These are phyloP conservation scores for Cataglyphis cursor DNA, from an alignment of 2,888 invertebrate genomes.

Conservation along the genomic window DNA sequence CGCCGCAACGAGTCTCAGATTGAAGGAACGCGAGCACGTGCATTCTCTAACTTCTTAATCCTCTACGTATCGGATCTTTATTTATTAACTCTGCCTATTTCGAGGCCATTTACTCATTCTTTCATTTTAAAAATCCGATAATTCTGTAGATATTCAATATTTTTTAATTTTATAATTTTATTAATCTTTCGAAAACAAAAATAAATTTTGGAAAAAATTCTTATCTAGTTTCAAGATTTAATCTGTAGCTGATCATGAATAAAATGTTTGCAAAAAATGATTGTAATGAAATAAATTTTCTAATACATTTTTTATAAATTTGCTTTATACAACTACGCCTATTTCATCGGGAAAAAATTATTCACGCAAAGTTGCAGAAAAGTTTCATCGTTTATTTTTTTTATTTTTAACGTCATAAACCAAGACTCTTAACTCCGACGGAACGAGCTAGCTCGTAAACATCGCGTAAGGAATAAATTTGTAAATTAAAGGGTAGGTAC, in stretches of 20 bases:
- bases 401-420: conserved; percentile 9
- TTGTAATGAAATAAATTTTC: not conserved
- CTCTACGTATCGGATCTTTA: conserved; percentile 4
- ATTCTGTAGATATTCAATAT: not conserved
- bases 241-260: not conserved
- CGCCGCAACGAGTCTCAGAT: conserved; percentile 41
- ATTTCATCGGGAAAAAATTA: not conserved
- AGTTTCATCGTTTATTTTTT: conserved; percentile 15
- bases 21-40: conserved; percentile 47
- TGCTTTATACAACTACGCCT: not conserved
- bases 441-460: conserved; percentile 34
- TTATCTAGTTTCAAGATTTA: not conserved
- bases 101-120: not conserved
- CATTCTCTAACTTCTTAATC: conserved; percentile 4
- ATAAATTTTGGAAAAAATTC: not conserved
- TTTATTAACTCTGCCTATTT: not conserved
- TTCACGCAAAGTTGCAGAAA: not conserved
- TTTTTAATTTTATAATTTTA: not conserved
- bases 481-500: conserved; percentile 30
- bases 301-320: not conserved
- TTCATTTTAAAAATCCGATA: not conserved
- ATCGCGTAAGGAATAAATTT: conserved; percentile 37
- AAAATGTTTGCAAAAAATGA: not conserved
- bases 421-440: conserved; percentile 20
- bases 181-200: not conserved